Percentiles rank a stretch among this genome's conserved stretches.
Conservation (phyloP, 2,888 invertebrate genomes). For the Nemotelus nigrinus region DNA sequence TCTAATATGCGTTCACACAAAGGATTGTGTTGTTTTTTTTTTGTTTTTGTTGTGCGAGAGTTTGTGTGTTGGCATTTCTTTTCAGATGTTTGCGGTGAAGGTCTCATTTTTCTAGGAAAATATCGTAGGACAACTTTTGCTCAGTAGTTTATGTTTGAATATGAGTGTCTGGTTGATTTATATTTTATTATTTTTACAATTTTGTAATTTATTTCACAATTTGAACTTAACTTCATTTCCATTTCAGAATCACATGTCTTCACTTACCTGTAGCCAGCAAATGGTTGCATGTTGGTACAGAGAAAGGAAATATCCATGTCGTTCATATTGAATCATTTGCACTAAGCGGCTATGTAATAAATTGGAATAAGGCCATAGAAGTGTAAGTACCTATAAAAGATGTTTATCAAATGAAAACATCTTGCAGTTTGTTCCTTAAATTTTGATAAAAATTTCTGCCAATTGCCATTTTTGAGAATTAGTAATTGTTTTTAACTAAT, state of each 20-base stretch:
- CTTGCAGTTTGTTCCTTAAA: too few relatives aligned
- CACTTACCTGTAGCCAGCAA: constrained; percentile 96
- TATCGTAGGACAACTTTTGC: neutral
- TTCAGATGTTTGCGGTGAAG: neutral
- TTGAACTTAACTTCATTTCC: neutral
- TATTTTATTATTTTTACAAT: neutral
- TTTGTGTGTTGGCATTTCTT: neutral
- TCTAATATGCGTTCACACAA: constrained; percentile 39
- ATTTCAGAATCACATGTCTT: constrained; percentile 88
- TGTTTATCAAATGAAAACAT: too few relatives aligned
- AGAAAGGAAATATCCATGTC: constrained; percentile 97
- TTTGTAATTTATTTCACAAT: neutral
- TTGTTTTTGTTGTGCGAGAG: too few relatives aligned
- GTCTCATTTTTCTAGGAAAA: neutral
- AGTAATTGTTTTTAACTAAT: too few relatives aligned
- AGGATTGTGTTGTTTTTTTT: too few relatives aligned
- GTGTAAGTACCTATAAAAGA: constrained; percentile 77
- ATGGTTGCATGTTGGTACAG: constrained; percentile 98
- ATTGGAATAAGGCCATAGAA: constrained; percentile 99
- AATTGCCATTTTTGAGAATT: too few relatives aligned
- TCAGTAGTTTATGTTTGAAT: neutral
- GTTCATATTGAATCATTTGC: constrained; percentile 96
- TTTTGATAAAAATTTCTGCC: too few relatives aligned
- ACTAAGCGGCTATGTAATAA: constrained; percentile 97
- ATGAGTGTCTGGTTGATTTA: neutral